Evolutionary conservation across 2,797 vertebrate genomes (phyloP).

Genomic region (Melanotaenia trifasciata): DNA sequence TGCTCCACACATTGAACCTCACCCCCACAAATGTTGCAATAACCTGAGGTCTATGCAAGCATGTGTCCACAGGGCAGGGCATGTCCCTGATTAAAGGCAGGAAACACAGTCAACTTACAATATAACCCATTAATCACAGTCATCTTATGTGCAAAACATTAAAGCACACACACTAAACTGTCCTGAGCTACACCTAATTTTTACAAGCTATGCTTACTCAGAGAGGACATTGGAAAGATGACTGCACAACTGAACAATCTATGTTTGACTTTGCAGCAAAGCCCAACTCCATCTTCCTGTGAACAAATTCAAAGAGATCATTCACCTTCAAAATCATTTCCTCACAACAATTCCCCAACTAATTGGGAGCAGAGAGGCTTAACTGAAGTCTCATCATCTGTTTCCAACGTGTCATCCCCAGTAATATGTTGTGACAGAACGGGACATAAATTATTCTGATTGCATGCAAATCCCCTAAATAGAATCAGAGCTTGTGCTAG

Average conservation of each 20-base stretch:
- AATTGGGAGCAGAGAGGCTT: conserved; percentile 36
- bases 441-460: conserved; percentile 66
- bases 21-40: conserved; percentile 68
- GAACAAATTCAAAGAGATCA: conserved; percentile 51
- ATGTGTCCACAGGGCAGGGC: conserved; percentile 70
- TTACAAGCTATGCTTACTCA: conserved; percentile 47
- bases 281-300: conserved; percentile 25
- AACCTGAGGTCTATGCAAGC: conserved; percentile 56
- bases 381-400: conserved; percentile 46
- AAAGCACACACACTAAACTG: conserved; percentile 12
- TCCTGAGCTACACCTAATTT: conserved; percentile 39
- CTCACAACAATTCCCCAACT: conserved; percentile 39
- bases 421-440: conserved; percentile 54
- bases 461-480: conserved; percentile 69
- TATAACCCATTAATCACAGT: conserved; percentile 7
- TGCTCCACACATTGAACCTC: conserved; percentile 52
- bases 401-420: conserved; percentile 46
- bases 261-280: conserved; percentile 41
- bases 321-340: conserved; percentile 50
- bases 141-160: conserved; percentile 22
- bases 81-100: conserved; percentile 42
- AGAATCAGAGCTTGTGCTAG: conserved; percentile 48
- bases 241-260: conserved; percentile 46
- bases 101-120: conserved; percentile 53
- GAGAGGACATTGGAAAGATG: conserved; percentile 35